Conservation (phyloP, 2,888 invertebrate genomes). For the Cosmia trapezina region DNA sequence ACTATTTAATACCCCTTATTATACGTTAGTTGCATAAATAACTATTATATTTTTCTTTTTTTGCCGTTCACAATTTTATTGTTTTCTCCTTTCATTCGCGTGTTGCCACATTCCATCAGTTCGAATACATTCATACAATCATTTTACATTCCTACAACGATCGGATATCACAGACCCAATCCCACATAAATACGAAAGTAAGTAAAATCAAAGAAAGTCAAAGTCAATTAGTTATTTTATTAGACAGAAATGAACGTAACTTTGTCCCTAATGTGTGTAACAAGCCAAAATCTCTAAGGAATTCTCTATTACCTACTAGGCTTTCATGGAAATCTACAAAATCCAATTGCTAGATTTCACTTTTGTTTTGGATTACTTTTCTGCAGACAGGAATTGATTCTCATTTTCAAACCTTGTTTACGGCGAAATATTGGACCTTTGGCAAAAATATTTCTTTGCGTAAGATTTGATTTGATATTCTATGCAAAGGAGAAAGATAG, state of each 20-base stretch:
- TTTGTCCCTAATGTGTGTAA: neutral
- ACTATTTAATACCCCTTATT: no score
- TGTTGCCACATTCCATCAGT: neutral
- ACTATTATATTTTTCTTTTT: neutral
- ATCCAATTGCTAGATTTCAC: constrained; percentile 4
- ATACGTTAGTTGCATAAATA: no score
- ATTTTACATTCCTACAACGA: neutral
- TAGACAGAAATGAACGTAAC: constrained; percentile 16
- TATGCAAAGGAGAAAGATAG: constrained; percentile 16
- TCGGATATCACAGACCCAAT: neutral
- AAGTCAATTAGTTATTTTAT: neutral
- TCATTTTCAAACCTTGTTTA: neutral
- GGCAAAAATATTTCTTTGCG: neutral
- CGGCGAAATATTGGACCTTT: neutral
- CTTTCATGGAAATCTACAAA: constrained; percentile 1
- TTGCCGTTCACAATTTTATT: neutral
- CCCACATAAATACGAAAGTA: neutral
- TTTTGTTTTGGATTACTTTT: neutral
- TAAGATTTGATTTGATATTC: constrained; percentile 30
- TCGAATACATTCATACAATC: neutral
- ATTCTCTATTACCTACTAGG: neutral
- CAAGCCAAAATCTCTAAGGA: constrained; percentile 7
- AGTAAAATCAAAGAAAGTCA: no score
- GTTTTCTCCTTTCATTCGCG: neutral
- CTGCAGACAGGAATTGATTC: neutral